Base-by-base conservation (phyloP, 2,888 invertebrate genomes). In the Calameuta pallipes region DNA sequence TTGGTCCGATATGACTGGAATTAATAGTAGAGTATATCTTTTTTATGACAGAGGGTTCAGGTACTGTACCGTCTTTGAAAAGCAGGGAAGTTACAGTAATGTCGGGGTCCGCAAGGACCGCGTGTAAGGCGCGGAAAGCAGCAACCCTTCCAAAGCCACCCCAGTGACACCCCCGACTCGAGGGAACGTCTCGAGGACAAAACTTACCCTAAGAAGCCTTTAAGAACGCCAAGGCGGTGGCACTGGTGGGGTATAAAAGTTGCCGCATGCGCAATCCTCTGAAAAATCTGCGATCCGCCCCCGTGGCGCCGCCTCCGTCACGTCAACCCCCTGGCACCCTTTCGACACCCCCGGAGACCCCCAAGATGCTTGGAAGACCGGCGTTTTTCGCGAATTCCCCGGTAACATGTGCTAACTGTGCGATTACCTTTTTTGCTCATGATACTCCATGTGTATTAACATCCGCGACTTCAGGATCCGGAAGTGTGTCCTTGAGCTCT, bases 151-250 rank as follows among this genome's bases (percentile, higher is more conserved):
- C 71, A 34, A 71, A 33, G 34, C 33, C 71, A 15, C 71, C 31
- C 71, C 56, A 56, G 56, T 56, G 56, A 56, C 56, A 56, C 71
- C 71, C 34, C 71, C 31, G 71, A 23, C 71, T 31, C 33, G 31
- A 71, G 71, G 71, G 33, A 79, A 71, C 73, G 69, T 33, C 76
- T 76, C 74, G 76, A 83, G 86, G 89, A 90, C 89, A 91, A 90
- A 90, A 90, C 88, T 91, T 87, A 86, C 85, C 89, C 88, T 89
- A 91, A 91, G 90, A 91, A 91, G 89, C 90, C 88, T 91, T 90
- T 90, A 91, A 91, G 90, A 91, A 91, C 87, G 85, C 80, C 83
- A 85, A 86, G 87, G 85, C 85, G 86, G 84, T 80, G 85, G 75
- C 82, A 82, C 78, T 86, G 88, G 88, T 86, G 89, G 88, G 88